Evolutionary conservation across 2,797 vertebrate genomes (phyloP).

Genomic region (Paedocypris micromegethes): DNA sequence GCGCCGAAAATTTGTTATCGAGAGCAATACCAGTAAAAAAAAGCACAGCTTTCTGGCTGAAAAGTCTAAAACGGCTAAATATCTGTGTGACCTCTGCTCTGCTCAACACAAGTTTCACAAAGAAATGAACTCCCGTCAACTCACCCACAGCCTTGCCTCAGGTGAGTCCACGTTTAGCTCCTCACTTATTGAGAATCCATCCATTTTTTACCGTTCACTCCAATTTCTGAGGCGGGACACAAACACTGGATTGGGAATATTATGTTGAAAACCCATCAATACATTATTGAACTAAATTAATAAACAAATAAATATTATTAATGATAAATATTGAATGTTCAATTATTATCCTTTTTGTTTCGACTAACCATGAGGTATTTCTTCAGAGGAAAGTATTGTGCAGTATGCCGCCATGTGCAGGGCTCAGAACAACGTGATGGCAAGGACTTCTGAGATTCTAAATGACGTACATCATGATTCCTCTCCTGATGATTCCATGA

Average conservation of each 20-base stretch:
- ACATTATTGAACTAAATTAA: no score
- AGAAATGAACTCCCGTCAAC: conserved; percentile 76
- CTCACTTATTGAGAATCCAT: neutral
- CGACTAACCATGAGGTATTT: neutral
- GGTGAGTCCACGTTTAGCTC: conserved; percentile 56
- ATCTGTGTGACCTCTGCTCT: conserved; percentile 80
- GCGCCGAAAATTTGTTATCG: conserved; percentile 79
- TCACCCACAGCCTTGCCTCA: conserved; percentile 60
- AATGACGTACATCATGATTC: conserved; percentile 57
- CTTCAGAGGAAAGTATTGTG: conserved; percentile 60
- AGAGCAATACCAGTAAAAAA: conserved; percentile 76
- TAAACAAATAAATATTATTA: no score
- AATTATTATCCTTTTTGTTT: neutral
- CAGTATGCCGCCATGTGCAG: conserved; percentile 58
- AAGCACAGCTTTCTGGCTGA: conserved; percentile 78
- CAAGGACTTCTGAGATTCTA: conserved; percentile 70
- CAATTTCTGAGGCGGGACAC: no score
- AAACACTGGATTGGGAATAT: no score
- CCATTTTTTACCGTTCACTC: no score
- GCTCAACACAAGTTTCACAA: conserved; percentile 84
- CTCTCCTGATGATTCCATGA: conserved; percentile 57
- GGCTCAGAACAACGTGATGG: conserved; percentile 62
- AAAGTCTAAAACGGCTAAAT: conserved; percentile 76
- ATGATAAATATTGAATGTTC: neutral
- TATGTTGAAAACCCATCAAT: no score